Evolutionary conservation across 2,113 vertebrate genomes (phyloP).

Genomic region (Paedocypris sp.): DNA sequence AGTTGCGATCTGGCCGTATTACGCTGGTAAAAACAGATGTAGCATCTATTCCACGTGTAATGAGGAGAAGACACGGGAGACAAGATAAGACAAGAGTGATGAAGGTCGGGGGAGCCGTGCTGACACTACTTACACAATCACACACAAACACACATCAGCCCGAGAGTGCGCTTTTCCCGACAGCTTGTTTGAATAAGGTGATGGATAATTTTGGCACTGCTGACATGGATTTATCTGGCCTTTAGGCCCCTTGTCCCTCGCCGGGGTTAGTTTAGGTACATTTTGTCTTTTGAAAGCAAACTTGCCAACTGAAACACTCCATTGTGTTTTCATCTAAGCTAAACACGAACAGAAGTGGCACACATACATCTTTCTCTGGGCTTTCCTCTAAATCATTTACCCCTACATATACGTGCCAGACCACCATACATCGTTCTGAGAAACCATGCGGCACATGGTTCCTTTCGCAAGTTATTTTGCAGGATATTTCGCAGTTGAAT

Average conservation of each 20-base stretch:
- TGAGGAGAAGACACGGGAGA: conserved; percentile 44
- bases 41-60: conserved; percentile 27
- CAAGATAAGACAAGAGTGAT: conserved; percentile 62
- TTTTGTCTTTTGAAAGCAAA: conserved; percentile 30
- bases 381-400: conserved; percentile 11
- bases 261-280: conserved; percentile 49
- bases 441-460: conserved; percentile 39
- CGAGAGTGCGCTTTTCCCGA: conserved; percentile 34
- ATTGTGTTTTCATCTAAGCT: conserved; percentile 37
- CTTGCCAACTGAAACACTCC: conserved; percentile 37
- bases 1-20: no score
- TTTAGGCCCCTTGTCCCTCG: conserved; percentile 44
- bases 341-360: not conserved
- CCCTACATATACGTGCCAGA: not conserved
- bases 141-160: conserved; percentile 26
- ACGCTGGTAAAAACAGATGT: not conserved
- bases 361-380: not conserved
- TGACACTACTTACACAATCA: conserved; percentile 25
- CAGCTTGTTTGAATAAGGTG: conserved; percentile 65
- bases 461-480: conserved; percentile 52
- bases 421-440: conserved; percentile 15
- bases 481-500: conserved; percentile 59
- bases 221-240: conserved; percentile 63
- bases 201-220: conserved; percentile 72
- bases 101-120: conserved; percentile 50